These are phyloP conservation scores for Electrophaes corylata DNA, from an alignment of 2,888 invertebrate genomes.

Conservation along the genomic window DNA sequence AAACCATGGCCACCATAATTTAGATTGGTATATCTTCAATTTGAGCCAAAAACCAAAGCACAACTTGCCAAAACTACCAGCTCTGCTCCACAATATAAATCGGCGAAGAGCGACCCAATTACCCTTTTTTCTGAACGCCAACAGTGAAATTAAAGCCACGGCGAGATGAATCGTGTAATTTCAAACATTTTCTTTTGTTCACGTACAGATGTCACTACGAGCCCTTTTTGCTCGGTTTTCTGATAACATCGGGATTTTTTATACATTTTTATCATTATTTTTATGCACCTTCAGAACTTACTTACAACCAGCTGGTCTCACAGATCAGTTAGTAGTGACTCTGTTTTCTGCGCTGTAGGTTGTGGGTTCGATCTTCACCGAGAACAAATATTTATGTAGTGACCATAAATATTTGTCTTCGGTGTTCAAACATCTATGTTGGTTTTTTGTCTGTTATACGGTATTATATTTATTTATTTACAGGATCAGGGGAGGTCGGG, in stretches of 20 bases:
- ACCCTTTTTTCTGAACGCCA: slow-evolving; percentile 64
- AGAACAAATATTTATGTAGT: too few relatives aligned
- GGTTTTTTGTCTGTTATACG: too few relatives aligned
- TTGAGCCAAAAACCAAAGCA: slow-evolving; percentile 15
- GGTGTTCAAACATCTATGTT: too few relatives aligned
- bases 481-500: too few relatives aligned
- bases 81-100: slow-evolving; percentile 40
- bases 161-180: slow-evolving; percentile 73
- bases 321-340: too few relatives aligned
- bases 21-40: not conserved
- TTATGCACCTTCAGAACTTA: not conserved
- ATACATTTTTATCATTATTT: slow-evolving; percentile 8
- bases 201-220: slow-evolving; percentile 57
- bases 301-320: too few relatives aligned
- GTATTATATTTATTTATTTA: too few relatives aligned
- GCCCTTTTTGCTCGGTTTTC: slow-evolving; percentile 46
- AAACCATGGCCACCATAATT: not conserved
- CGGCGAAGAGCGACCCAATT: slow-evolving; percentile 62
- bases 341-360: too few relatives aligned
- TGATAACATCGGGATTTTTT: slow-evolving; percentile 44
- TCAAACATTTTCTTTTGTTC: slow-evolving; percentile 68
- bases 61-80: slow-evolving; percentile 27
- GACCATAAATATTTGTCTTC: too few relatives aligned
- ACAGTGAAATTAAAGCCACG: slow-evolving; percentile 65
- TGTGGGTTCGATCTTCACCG: too few relatives aligned